Evolutionary conservation across 2,888 invertebrate species (phyloP).

Genomic region (Drymonia ruficornis): DNA sequence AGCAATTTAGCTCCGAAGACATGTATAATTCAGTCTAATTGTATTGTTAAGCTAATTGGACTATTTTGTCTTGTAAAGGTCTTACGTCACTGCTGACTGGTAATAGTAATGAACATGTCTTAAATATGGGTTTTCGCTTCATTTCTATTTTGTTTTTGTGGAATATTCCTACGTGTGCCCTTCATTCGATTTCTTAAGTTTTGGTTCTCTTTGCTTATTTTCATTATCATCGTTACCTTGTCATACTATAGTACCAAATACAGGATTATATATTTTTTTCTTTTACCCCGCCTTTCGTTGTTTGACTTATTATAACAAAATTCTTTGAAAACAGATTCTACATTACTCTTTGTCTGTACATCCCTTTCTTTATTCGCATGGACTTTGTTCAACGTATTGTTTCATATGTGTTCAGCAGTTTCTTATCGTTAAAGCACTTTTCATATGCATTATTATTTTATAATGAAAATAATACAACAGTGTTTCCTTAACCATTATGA

Average conservation of each 20-base stretch:
- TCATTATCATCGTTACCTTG: no score
- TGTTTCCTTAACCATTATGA: background rate
- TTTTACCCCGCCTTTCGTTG: no score
- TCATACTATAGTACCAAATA: no score
- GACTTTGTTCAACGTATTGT: background rate
- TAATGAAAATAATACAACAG: background rate
- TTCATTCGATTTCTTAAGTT: no score
- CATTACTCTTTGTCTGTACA: no score
- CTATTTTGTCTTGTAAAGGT: constrained; percentile 19
- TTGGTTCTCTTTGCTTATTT: no score
- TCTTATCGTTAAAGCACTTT: background rate
- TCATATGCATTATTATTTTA: background rate
- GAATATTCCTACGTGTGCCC: no score
- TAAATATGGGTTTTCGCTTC: background rate
- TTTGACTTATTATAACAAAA: no score
- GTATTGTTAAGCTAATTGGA: constrained; percentile 27
- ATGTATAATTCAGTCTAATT: constrained; percentile 19
- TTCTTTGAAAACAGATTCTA: no score
- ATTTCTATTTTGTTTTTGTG: no score
- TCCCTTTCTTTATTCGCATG: background rate
- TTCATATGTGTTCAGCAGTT: background rate
- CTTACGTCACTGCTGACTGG: constrained; percentile 12
- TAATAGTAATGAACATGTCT: background rate
- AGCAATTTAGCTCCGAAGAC: constrained; percentile 19
- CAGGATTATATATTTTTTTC: no score